Evolutionary conservation across 2,888 invertebrate genomes (phyloP), one percentile per base, ranked within the genome.

Genomic region (Drosophila austrosaltans): DNA sequence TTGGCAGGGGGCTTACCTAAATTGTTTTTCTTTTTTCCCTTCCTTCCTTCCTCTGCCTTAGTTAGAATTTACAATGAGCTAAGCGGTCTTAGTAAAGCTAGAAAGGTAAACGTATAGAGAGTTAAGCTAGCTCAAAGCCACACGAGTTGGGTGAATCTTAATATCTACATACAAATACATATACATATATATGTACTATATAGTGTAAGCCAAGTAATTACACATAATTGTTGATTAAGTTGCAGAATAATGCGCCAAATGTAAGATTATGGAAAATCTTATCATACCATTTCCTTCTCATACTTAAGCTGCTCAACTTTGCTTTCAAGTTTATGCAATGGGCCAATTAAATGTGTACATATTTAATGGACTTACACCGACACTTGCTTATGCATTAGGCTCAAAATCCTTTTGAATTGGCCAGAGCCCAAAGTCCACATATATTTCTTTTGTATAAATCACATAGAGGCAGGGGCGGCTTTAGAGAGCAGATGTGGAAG

Each of bases 61-160:
- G 81, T 73, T 63, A 58, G 78, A 84, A 78, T 81, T 84, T 70
- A 72, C 79, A 78, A 81, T 75, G 82, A 79, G 75, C 73, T 85
- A 85, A 82, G 83, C 79, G 82, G 85, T 79, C 82, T 84, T 76
- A 79, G 22, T 7, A 72, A 54, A 68, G 60, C 73, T 66, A 66
- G 73, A 44, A 57, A 22, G 7, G 61, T 56, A 39, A 56, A 44
- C 67, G 53, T 61, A 61, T 39, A 56, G 72, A 56, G 72, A 69
- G 68, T 73, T 81, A 73, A 81, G 75, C 71, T 66, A 60, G 62
- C n/a, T 72, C 72, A 78, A 4, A 69, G 69, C 56, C 64, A 28
- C 58, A 3, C 16, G 73, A 56, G 57, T 65, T 64, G 54, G 12
- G 16, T 66, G 61, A 39, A 69, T 28, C 60, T 20, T 8, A 28